Conservation (phyloP, 2,888 invertebrate genomes). For the Operophtera brumata region DNA sequence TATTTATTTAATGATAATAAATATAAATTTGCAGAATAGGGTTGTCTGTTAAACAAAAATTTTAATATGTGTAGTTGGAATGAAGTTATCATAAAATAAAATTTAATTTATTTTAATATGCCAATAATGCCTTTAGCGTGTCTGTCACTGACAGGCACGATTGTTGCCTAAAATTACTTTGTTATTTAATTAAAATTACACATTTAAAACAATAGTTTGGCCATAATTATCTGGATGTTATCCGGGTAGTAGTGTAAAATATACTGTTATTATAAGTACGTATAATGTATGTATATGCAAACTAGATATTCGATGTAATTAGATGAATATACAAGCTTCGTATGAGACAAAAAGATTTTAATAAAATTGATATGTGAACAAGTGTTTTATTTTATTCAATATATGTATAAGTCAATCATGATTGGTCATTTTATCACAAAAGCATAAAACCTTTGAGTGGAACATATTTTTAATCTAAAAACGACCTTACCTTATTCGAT, state of each 20-base stretch:
- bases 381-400: conserved; percentile 27
- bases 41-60: conserved; percentile 15
- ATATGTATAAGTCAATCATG: too few species aligned
- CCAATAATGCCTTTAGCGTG: conserved; percentile 35
- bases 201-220: conserved; percentile 5
- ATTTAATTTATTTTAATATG: conserved; percentile 10
- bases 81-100: not conserved
- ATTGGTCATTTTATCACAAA: too few species aligned
- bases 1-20: not conserved
- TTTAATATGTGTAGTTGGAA: not conserved
- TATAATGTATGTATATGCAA: conserved; percentile 58
- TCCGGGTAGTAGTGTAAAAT: conserved; percentile 27
- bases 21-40: conserved; percentile 1
- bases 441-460: too few species aligned
- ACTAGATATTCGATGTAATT: conserved; percentile 74
- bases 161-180: conserved; percentile 30
- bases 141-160: conserved; percentile 21
- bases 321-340: conserved; percentile 78
- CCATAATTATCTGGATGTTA: conserved; percentile 2
- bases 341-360: conserved; percentile 73
- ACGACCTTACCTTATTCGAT: too few species aligned
- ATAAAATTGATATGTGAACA: conserved; percentile 75
- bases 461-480: too few species aligned
- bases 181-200: conserved; percentile 16
- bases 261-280: conserved; percentile 36